Evolutionary conservation across 2,888 invertebrate genomes (phyloP), one percentile per base, ranked within the genome.

Genomic region (Noctuana brunneofusca): DNA sequence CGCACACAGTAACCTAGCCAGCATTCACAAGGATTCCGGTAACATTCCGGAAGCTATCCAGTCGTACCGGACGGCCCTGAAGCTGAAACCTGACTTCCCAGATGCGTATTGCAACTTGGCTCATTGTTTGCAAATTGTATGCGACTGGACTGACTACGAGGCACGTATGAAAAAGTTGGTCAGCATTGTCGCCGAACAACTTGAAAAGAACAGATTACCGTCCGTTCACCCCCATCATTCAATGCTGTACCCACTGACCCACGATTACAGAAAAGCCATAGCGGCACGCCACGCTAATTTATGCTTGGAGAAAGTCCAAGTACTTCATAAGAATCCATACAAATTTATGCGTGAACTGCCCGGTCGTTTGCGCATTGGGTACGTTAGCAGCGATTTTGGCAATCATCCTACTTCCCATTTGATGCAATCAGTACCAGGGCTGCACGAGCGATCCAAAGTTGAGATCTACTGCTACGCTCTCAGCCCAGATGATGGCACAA

Each of bases 221-320:
- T 99, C 99, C 0, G 99, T 99, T 1, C 99, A 99, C 92, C 99
- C 99, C 0, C 99, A 99, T 89, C 99, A 99, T 92, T 99, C 98
- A 53, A 99, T 99, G 99, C 93, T 99, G 58, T 99, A 99, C 90
- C 99, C 99, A 0, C 92, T 99, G 68, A 96, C 97, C 1, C 99
- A 99, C 80, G 97, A 97, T 27, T 98, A 96, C 81, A 95, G 99
- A 63, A 98, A 98, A 87, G 97, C 97, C 3, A 99, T 99, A 71
- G 99, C 99, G 11, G 97, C 97, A 2, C 94, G 98, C 63, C 99
- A 99, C 83, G 99, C 99, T 8, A 98, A 98, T 81, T 93, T 99
- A 46, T 99, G 99, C 84, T 93, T 98, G 68, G 99, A 99, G 84
- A 99, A 99, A 93, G 97, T 99, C 50, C 96, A 97, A 80, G 97